Base-by-base conservation (phyloP, 2,888 invertebrate genomes). In the Drosophila fulvimacula region DNA sequence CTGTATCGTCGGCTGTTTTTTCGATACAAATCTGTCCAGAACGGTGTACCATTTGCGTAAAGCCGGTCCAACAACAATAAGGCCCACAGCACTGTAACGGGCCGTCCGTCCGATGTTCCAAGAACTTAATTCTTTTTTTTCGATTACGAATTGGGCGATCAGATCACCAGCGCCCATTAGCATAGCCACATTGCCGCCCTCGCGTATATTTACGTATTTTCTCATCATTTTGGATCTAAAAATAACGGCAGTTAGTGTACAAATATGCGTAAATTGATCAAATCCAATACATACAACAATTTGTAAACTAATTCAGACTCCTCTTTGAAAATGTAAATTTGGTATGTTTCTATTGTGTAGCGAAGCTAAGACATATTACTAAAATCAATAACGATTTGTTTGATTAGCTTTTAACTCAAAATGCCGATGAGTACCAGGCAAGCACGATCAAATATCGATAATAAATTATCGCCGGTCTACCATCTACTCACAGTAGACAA, bases 81-180 rank as follows among this genome's bases (percentile, higher is more conserved):
- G 41, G 0, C 91, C 91, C 15, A 92, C 34, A 0, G 76, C 75
- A 41, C 81, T 74, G 21, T 88, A 92, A 24, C 88, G 88, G 0
- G 76, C 63, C 5, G 91, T 89, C 0, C 91, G 81, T 6, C 55
- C 64, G 27, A 60, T 56, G 44, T 92, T 76, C 58, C 91, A 74
- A 0, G 89, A 68, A 4, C 66, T 61, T 0, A 91, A 6, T 0
- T 56, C 5, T 64, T 51, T 48, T 63, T 76, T 53, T 66, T 92
- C 73, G 59, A 92, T 3, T 34, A 69, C 34, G 15, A 76, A 73
- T 59, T 92, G 91, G 0, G 92, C 90, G 5, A 92, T 63, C 15
- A 85, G 6, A 27, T 92, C 91, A 13, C 92, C 91, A 19, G 75
- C 38, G 11, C 84, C 89, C 92, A 92, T 92, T 7, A 92, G 85